Evolutionary conservation across 2,888 invertebrate genomes (phyloP), one percentile per base, ranked within the genome.

Genomic region (Leptopilina drosophilae): DNA sequence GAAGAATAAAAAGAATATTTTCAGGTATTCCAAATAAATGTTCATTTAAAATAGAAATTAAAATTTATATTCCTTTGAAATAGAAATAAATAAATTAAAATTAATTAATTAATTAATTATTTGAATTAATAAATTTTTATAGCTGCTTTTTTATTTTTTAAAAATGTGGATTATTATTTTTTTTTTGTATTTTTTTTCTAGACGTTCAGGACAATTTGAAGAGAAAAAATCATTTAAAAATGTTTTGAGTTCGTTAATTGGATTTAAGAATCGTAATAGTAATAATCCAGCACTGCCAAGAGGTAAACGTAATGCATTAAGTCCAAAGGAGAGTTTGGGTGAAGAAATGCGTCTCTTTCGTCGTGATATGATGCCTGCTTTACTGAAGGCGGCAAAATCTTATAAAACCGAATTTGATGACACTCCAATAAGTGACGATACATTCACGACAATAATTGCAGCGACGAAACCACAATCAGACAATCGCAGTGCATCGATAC

Each of bases 401-500:
- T 69, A 53, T 8, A 73, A 73, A 49, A 26, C 12, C 14, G 56
- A 33, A 5, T 40, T 33, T 40, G 56, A 56, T 33, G 73, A 56
- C 12, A 5, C 15, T 14, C 9, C 73, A 5, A 56, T 9, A 33
- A 33, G 33, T 33, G 73, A 56, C 14, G 33, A 73, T n/a, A 73
- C 33, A 33, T 73, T 73, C n/a, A 20, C 53, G 9, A 33, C 73
- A 53, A 69, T 56, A 5, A 73, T 73, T 14, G 56, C 73, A 8
- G 33, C 73, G 1, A 40, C 77, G 3, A 73, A 33, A 11, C 56
- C 73, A n/a, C 53, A 12, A 59, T 40, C 40, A 12, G 33, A 49
- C 26, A 20, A 62, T 42, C 66, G 81, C 42, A 80, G 59, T 73
- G 84, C 85, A 9, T 84, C 83, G n/a, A 83, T 86, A 53, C 84